These are phyloP conservation scores for Hyperoplus immaculatus DNA, from an alignment of 2,797 vertebrate genomes.

Conservation along the genomic window DNA sequence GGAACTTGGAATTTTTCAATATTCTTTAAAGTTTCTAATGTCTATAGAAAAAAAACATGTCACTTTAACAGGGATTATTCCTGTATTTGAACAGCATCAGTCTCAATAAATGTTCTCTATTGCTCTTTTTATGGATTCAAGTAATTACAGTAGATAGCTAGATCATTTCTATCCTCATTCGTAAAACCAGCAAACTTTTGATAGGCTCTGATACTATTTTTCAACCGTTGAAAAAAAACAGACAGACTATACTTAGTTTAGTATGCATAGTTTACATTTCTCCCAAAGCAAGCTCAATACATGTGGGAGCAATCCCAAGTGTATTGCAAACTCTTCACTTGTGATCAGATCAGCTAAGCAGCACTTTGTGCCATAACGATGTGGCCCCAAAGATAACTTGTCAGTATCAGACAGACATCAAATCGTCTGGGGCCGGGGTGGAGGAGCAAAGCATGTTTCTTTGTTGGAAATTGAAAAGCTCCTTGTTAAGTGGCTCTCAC, in stretches of 20 bases:
- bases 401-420: slow-evolving; percentile 23
- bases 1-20: too few relatives aligned
- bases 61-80: too few relatives aligned
- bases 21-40: too few relatives aligned
- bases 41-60: too few relatives aligned
- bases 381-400: slow-evolving; percentile 1
- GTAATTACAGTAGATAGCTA: too few relatives aligned
- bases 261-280: not conserved
- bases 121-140: too few relatives aligned
- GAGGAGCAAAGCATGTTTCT: slow-evolving; percentile 8
- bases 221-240: too few relatives aligned
- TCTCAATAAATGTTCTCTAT: too few relatives aligned
- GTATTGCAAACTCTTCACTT: slow-evolving; percentile 2
- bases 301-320: not conserved
- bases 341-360: not conserved
- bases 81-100: too few relatives aligned
- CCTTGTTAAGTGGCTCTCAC: slow-evolving; percentile 25
- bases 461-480: slow-evolving; percentile 32
- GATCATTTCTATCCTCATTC: too few relatives aligned
- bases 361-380: not conserved
- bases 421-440: not conserved
- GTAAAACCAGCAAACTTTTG: too few relatives aligned
- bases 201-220: too few relatives aligned
- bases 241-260: not conserved
- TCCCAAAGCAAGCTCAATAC: not conserved